phyloP scores from a whole-genome alignment of 2,888 invertebrate species.

The Brachyptera risi region DNA sequence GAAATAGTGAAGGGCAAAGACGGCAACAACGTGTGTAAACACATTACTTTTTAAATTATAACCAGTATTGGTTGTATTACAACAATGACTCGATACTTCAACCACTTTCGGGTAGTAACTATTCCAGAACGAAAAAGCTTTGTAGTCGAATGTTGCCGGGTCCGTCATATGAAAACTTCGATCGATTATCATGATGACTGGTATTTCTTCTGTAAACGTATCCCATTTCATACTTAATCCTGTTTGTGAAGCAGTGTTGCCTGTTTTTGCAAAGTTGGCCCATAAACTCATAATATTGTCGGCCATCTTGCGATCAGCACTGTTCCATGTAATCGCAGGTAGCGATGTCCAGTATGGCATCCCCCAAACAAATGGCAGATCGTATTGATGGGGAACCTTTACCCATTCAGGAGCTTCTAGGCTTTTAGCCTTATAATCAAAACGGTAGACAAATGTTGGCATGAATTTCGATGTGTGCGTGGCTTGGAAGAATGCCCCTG shows the following conservation, averaged over 20 bases:
- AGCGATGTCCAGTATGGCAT: constrained; percentile 66
- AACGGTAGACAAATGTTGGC: constrained; percentile 67
- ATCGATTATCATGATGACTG: constrained; percentile 69
- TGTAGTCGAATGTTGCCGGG: constrained; percentile 63
- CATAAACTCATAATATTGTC: constrained; percentile 78
- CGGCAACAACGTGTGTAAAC: background rate
- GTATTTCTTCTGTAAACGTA: constrained; percentile 60
- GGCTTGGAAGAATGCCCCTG: constrained; percentile 60
- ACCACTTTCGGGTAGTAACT: constrained; percentile 75
- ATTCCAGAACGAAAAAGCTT: constrained; percentile 79
- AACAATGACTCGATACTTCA: constrained; percentile 69
- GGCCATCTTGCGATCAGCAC: constrained; percentile 70
- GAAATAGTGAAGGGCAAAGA: background rate
- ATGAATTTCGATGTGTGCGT: constrained; percentile 22
- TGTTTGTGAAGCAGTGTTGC: constrained; percentile 57
- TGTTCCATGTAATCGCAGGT: constrained; percentile 60
- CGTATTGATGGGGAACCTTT: constrained; percentile 75
- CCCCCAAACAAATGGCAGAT: constrained; percentile 77
- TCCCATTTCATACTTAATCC: constrained; percentile 73
- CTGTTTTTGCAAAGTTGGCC: constrained; percentile 71
- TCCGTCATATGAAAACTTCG: constrained; percentile 74
- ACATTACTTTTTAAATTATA: background rate
- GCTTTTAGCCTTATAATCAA: constrained; percentile 51
- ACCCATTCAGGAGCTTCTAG: constrained; percentile 69
- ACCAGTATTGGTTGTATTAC: constrained; percentile 51